These are phyloP conservation scores for Epinotia brunnichana DNA, from an alignment of 2,888 invertebrate genomes.

Conservation along the genomic window DNA sequence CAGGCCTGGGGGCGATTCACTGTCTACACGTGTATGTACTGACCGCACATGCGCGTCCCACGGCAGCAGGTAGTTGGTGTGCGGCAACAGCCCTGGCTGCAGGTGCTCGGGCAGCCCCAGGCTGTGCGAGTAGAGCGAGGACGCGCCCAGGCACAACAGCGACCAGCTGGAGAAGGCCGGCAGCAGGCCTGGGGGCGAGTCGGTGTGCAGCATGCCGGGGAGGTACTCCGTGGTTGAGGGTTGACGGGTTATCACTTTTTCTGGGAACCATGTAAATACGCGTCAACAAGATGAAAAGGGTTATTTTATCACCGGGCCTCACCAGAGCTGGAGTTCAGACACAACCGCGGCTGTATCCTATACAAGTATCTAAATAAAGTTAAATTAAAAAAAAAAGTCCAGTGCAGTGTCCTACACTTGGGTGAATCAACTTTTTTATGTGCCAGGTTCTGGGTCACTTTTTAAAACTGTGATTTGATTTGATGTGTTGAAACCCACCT, in stretches of 20 bases:
- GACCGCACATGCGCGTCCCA: slow-evolving; percentile 89
- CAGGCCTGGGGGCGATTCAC: slow-evolving; percentile 87
- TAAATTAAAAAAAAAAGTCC: too few species aligned
- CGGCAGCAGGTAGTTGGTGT: slow-evolving; percentile 95
- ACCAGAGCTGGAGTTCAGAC: too few species aligned
- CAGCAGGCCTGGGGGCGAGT: slow-evolving; percentile 88
- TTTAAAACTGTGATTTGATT: too few species aligned
- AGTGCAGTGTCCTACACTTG: too few species aligned
- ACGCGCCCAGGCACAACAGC: slow-evolving; percentile 94
- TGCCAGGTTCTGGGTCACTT: too few species aligned
- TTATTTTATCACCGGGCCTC: too few species aligned
- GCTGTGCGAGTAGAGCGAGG: slow-evolving; percentile 94
- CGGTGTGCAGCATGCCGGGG: slow-evolving; percentile 94
- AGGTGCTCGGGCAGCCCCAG: slow-evolving; percentile 91
- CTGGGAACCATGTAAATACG: slow-evolving; percentile 60
- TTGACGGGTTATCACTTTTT: slow-evolving; percentile 85
- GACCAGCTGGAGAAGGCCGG: slow-evolving; percentile 97
- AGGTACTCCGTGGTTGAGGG: slow-evolving; percentile 95
- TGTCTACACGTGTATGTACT: slow-evolving; percentile 41
- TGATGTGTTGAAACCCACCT: too few species aligned
- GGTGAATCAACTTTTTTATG: too few species aligned
- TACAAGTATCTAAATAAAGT: too few species aligned
- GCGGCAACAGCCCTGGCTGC: slow-evolving; percentile 94
- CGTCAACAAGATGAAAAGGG: background rate
- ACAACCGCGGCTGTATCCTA: too few species aligned